Evolutionary conservation across 2,797 vertebrate species (phyloP).

Genomic region (Gallirallus australis): DNA sequence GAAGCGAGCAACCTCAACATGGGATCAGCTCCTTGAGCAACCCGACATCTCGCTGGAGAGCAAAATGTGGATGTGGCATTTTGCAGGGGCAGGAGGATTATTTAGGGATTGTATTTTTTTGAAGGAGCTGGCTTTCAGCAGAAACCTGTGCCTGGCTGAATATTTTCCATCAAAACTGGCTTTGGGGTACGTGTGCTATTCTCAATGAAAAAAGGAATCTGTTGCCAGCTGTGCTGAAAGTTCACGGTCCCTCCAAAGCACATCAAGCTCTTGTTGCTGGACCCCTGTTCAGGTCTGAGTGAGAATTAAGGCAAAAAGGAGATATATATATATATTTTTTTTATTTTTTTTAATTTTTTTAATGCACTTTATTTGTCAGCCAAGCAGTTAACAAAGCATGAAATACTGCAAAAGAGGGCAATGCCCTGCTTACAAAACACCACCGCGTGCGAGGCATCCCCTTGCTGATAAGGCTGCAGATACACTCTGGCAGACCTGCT

Average conservation of each 20-base stretch:
- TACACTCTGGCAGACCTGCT: background rate
- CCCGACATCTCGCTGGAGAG: background rate
- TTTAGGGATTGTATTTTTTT: background rate
- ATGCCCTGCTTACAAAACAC: background rate
- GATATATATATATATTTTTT: background rate
- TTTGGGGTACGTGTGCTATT: background rate
- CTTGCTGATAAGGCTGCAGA: background rate
- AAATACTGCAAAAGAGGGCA: background rate
- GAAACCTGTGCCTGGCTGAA: background rate
- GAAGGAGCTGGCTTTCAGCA: background rate
- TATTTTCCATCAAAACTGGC: background rate
- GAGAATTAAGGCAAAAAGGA: background rate
- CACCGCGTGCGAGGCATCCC: background rate
- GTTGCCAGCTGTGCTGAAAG: background rate
- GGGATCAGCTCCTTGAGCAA: background rate
- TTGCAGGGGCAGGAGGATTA: background rate
- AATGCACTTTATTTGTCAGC: background rate
- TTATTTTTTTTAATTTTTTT: too few relatives aligned
- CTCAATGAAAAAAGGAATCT: background rate
- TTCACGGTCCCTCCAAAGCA: background rate
- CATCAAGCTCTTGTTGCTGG: background rate
- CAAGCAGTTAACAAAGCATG: background rate
- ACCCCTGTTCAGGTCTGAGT: background rate
- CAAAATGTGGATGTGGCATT: accelerated
- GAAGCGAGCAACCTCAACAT: accelerated